Evolutionary conservation across 2,888 invertebrate genomes (phyloP), one percentile per base, ranked within the genome.

Genomic region (Drepana falcataria): DNA sequence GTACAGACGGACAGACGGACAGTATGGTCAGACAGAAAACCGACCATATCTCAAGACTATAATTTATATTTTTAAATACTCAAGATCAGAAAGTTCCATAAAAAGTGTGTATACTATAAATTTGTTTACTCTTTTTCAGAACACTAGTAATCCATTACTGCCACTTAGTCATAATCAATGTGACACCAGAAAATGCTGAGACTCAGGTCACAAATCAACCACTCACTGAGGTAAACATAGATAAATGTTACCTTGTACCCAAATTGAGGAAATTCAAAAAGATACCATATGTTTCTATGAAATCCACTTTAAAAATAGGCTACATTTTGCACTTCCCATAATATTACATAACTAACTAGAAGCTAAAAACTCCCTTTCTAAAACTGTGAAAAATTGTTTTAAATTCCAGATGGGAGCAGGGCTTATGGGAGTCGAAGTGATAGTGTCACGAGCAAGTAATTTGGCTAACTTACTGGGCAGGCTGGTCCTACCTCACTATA

Each of bases 161-260:
- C 73, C 97, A 98, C 82, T 90, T 99, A 68, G 96, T 98, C 0
- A 94, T 98, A 55, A 93, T 99, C 47, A 98, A 98, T 83, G 94
- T 97, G 6, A 96, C 95, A 65, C 97, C 98, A 0, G 93, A 96
- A 61, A 96, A 95, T 65, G 93, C 95, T 41, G 95, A 96, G 53
- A 94, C 95, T 1, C 92, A 94, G 77, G 95, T 98, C 5, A 94
- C 93, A 41, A 95, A 94, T 76, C 95, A 95, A 71, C 90, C 92
- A 33, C 81, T 93, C 7, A 92, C 94, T 75, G 95, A 95, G 89
- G 94, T 94, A 89, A 85, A 57, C 59, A 21, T 47, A 53, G 54
- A 55, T 47, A 48, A 40, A 41, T 41, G 37, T 21, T 52, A 47
- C 35, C 48, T 52, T 35, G 48, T 47, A 47, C 5, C 48, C 49